Evolutionary conservation across 2,888 invertebrate genomes (phyloP), one percentile per base, ranked within the genome.

Genomic region (Caenorhabditis uteleia): DNA sequence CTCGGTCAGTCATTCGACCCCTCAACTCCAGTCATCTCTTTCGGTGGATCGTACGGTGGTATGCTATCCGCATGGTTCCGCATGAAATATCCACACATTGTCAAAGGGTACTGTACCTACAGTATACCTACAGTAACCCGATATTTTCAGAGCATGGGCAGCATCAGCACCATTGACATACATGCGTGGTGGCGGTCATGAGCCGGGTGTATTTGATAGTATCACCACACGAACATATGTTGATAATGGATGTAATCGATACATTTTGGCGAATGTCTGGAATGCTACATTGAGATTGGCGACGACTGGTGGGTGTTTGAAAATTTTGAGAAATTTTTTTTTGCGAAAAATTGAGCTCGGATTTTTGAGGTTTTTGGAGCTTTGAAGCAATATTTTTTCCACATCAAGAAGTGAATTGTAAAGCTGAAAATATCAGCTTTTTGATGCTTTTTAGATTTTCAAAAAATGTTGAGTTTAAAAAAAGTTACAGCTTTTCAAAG

Each of bases 1-100:
- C 50, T 68, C 40, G 42, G 31, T 10, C 20, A 31, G 29, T 51
- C 55, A 3, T 69, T 61, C 49, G 38, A 60, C 12, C 29, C 44
- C 10, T 49, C 55, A 23, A 60, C 89, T 76, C 91, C 92, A 0
- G 92, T 95, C 6, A 89, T 95, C 68, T 91, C 90, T 1, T 88
- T 89, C 82, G 87, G 89, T 82, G 91, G 95, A 0, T 94, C 93
- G 0, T 97, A 97, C 84, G 95, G 95, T 0, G 95, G 95, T 23
- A 97, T 97, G 95, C 85, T 97, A 29, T 88, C 95, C 0, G 91
- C 95, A 0, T 97, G 95, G 91, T 88, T 95, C 79, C 88, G 95
- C 33, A 90, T 94, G 84, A 97, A 95, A 85, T 97, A 95, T 86
- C 95, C 95, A 0, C 90, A 92, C 80, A 83, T 91, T 34, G 89